These are phyloP conservation scores for Sclerodermus sp. DNA, from an alignment of 2,888 invertebrate species.

Conservation along the genomic window DNA sequence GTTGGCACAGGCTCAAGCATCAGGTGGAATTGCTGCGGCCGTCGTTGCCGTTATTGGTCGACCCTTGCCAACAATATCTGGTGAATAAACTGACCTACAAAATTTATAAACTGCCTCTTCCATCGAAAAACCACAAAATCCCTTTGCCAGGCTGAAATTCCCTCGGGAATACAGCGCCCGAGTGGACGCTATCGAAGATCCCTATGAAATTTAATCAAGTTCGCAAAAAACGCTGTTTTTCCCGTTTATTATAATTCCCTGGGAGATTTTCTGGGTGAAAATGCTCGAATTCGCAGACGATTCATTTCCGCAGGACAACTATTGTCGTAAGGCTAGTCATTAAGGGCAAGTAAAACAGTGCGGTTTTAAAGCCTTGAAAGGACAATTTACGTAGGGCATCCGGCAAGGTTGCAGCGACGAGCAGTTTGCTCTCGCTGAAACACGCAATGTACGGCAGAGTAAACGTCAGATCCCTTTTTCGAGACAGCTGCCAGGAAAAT, in stretches of 20 bases:
- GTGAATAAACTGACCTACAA: slow-evolving; percentile 21
- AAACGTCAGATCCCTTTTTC: neutral
- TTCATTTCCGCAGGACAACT: neutral
- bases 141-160: neutral
- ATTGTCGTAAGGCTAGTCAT: neutral
- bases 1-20: slow-evolving; percentile 70
- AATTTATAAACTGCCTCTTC: no score
- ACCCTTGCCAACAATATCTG: slow-evolving; percentile 70
- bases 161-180: neutral
- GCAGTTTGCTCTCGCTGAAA: neutral
- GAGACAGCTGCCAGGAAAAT: neutral
- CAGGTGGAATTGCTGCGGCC: slow-evolving; percentile 73
- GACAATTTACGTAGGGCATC: neutral
- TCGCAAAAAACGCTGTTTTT: no score
- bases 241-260: no score
- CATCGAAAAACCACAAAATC: no score
- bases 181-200: neutral
- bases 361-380: neutral
- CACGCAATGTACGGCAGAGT: neutral
- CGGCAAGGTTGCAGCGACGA: neutral
- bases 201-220: no score
- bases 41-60: slow-evolving; percentile 72
- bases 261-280: no score
- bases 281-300: neutral
- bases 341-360: neutral